Base-by-base conservation (phyloP, 2,113 vertebrate genomes). In the Xyliphius kryptos region DNA sequence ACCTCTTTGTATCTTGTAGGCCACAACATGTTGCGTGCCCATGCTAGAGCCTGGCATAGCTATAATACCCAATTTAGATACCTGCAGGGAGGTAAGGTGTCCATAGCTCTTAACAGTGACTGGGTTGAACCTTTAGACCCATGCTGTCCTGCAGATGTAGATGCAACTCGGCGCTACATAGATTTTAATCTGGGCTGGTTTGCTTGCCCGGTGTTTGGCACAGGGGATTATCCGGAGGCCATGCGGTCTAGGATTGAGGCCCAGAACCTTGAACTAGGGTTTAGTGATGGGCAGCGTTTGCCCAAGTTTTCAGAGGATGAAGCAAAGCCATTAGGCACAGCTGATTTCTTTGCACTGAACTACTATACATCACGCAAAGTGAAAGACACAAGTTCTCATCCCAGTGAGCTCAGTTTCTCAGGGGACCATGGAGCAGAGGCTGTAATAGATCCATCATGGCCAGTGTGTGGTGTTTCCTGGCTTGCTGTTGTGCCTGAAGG, bases 311-410 rank as follows among this genome's bases (percentile, higher is more conserved):
- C 81, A 3, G 63, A 86, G 4, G 80, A 88, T 10, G 90, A 91
- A 59, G 81, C 58, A 0, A 59, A 66, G 20, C 67, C 89, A 61
- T 69, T 86, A 57, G 86, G 86, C 66, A 88, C 87, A 1, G 88
- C 86, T 1, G 88, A 91, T 72, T 92, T 91, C 69, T 93, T 93
- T 64, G 84, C 87, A 2, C 60, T 93, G 19, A 90, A 92, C 48
- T 90, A 89, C 75, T 93, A 91, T 3, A 89, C 85, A 0, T 79
- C 86, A 37, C 74, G 83, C 9, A 85, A 87, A 71, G 79, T 87
- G 44, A 86, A 68, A 69, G 9, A 79, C 37, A 56, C 73, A 21
- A 73, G 77, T 41, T 77, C 73, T 3, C 8, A 50, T 14, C 36
- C 46, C 10, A 21, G 61, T 49, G 75, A 47, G 14, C 40, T 77